A percentile compares a stretch with the other conserved stretches of the same genome.
phyloP scores from a whole-genome alignment of 1,140 invertebrate genomes.

The Meteorus sp. region DNA sequence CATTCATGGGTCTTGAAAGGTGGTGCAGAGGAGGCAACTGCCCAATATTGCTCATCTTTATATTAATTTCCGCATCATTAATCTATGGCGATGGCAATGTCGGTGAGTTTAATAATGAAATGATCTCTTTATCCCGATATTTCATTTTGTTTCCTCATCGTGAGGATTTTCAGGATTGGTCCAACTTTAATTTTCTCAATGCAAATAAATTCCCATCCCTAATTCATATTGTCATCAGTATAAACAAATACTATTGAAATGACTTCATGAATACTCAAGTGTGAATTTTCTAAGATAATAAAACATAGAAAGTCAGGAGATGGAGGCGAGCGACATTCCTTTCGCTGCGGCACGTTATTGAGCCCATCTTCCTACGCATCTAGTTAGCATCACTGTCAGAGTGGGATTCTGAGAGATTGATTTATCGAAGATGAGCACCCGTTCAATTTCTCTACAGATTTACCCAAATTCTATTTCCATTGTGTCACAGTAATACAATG shows the following conservation, averaged over 20 bases:
- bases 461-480: not conserved
- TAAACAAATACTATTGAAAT: too few relatives aligned
- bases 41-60: constrained; percentile 46
- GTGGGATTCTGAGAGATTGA: not conserved
- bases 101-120: too few relatives aligned
- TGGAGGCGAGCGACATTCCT: constrained; percentile 25
- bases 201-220: too few relatives aligned
- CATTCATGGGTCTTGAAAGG: constrained; percentile 53
- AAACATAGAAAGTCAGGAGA: not conserved
- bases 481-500: too few relatives aligned
- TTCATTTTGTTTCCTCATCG: too few relatives aligned
- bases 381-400: constrained; percentile 18
- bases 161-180: too few relatives aligned
- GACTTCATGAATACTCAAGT: too few relatives aligned
- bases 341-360: constrained; percentile 35
- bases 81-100: constrained; percentile 44
- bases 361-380: constrained; percentile 41
- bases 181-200: not conserved
- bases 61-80: constrained; percentile 34
- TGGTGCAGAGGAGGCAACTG: constrained; percentile 41
- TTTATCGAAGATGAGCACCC: not conserved
- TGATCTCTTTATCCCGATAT: too few relatives aligned
- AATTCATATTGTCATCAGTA: too few relatives aligned
- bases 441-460: too few relatives aligned
- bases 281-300: too few relatives aligned